A percentile compares a stretch with the other conserved stretches of the same genome.
Conservation (phyloP, 2,797 vertebrate species). For the Mionectes olivaceus region DNA sequence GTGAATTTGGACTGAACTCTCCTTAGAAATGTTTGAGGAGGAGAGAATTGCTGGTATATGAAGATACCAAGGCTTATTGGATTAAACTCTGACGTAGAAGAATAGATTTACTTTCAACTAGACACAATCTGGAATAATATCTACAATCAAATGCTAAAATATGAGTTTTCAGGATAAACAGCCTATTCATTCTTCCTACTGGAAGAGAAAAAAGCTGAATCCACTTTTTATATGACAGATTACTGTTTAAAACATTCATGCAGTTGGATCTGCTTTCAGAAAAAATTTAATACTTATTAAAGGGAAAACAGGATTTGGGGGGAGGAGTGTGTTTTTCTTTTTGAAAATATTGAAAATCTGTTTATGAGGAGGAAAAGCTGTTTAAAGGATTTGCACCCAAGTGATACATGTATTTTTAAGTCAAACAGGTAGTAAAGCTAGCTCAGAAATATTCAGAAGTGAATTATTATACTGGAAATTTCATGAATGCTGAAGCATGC, state of each 20-base stretch:
- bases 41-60: not conserved
- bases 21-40: not conserved
- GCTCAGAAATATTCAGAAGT: not conserved
- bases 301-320: not conserved
- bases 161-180: not conserved
- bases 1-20: not conserved
- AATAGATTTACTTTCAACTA: not conserved
- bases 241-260: not conserved
- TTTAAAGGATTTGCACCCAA: not conserved
- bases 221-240: not conserved
- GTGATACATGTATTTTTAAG: not conserved
- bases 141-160: not conserved
- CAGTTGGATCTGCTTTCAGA: not conserved
- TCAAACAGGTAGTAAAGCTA: not conserved
- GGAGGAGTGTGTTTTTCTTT: not conserved
- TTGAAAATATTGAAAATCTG: not conserved
- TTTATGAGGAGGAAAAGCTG: not conserved
- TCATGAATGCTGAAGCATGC: constrained; percentile 5
- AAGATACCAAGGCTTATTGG: not conserved
- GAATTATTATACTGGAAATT: not conserved
- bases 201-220: not conserved
- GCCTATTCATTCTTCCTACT: not conserved
- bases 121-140: not conserved
- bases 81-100: not conserved
- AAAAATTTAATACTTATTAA: not conserved